Evolutionary conservation across 2,113 vertebrate genomes (phyloP).

Genomic region (Circaetus gallicus): DNA sequence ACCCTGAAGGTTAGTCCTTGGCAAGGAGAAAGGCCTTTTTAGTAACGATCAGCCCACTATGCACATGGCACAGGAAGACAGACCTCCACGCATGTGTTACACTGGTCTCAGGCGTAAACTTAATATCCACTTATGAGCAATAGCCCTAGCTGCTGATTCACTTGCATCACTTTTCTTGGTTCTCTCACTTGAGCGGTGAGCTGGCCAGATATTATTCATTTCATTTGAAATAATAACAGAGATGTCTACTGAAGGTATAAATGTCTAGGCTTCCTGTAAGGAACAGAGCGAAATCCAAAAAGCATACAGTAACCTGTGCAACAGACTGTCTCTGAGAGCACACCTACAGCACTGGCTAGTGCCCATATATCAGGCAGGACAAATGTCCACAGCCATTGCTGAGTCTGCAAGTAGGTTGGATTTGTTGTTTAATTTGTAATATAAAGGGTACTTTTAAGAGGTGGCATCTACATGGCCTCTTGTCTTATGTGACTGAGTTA

Average conservation of each 20-base stretch:
- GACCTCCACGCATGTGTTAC: neutral
- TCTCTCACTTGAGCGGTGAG: neutral
- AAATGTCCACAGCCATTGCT: neutral
- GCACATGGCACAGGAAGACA: neutral
- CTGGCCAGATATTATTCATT: conserved; percentile 19
- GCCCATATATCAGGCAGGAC: rapidly evolving
- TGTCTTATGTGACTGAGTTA: neutral
- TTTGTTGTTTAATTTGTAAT: neutral
- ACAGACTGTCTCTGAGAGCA: neutral
- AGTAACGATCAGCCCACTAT: neutral
- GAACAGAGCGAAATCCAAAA: neutral
- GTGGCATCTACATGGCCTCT: neutral
- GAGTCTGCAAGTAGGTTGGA: neutral
- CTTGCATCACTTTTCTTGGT: neutral
- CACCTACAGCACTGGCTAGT: neutral
- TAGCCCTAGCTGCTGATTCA: conserved; percentile 31
- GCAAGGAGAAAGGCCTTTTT: neutral
- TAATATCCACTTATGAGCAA: neutral
- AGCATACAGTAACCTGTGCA: neutral
- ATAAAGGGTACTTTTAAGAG: neutral
- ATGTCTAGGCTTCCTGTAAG: neutral
- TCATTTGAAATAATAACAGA: neutral
- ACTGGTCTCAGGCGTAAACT: neutral
- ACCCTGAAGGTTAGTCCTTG: neutral
- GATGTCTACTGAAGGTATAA: neutral